Evolutionary conservation across 2,888 invertebrate species (phyloP).

Genomic region (Malthinus seriepunctatus): DNA sequence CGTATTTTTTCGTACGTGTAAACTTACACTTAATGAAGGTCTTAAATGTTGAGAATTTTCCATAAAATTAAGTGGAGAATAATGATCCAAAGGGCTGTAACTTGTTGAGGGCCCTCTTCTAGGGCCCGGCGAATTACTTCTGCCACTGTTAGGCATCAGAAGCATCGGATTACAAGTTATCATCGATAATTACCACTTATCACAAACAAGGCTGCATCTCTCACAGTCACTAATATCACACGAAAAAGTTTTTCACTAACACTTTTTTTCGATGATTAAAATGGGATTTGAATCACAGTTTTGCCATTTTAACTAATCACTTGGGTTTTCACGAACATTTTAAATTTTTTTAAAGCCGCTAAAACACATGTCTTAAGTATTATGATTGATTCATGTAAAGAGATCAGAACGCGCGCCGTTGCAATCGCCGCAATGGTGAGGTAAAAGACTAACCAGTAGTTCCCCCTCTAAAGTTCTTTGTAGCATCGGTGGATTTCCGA

Average conservation of each 20-base stretch:
- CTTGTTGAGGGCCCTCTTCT: constrained; percentile 34
- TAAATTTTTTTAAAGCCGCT: constrained; percentile 18
- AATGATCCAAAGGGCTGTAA: constrained; percentile 22
- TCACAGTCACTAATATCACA: constrained; percentile 26
- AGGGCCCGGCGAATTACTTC: constrained; percentile 34
- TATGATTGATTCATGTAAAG: constrained; percentile 38
- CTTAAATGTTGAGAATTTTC: constrained; percentile 39
- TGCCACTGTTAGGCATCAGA: constrained; percentile 40
- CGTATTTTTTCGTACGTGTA: background rate
- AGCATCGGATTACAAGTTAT: constrained; percentile 34
- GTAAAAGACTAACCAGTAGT: constrained; percentile 45
- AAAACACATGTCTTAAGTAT: constrained; percentile 36
- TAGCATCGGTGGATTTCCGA: constrained; percentile 44
- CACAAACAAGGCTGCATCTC: constrained; percentile 22
- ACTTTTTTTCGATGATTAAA: too few species aligned
- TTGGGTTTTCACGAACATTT: constrained; percentile 5
- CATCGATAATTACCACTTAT: constrained; percentile 23
- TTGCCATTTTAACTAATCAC: background rate
- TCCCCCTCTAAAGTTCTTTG: constrained; percentile 40
- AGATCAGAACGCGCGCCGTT: constrained; percentile 37
- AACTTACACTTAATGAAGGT: constrained; percentile 42
- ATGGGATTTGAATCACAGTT: background rate
- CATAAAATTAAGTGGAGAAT: constrained; percentile 32
- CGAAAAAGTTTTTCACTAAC: background rate
- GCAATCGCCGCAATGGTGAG: constrained; percentile 42